These are phyloP conservation scores for Odontocolon sp. DNA, from an alignment of 2,888 invertebrate genomes.

Conservation along the genomic window DNA sequence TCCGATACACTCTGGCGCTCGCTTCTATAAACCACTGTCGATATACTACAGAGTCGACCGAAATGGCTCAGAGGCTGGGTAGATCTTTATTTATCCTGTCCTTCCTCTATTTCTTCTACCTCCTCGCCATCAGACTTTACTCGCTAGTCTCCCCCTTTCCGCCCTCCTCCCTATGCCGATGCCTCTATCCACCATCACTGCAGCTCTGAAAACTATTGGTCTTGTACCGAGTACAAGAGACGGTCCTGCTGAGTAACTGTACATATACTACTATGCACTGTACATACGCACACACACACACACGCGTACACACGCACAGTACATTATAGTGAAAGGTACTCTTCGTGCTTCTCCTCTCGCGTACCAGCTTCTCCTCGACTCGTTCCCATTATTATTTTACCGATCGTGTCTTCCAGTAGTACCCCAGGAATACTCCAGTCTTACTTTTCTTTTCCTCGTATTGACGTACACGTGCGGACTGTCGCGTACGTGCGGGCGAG, in stretches of 20 bases:
- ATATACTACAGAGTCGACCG: slow-evolving; percentile 4
- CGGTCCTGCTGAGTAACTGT: slow-evolving; percentile 33
- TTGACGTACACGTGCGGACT: slow-evolving; percentile 71
- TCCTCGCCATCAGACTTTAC: slow-evolving; percentile 4
- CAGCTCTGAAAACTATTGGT: slow-evolving; percentile 51
- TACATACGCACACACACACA: too few relatives aligned
- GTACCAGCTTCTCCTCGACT: slow-evolving; percentile 38
- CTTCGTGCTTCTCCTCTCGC: slow-evolving; percentile 54
- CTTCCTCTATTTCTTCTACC: slow-evolving; percentile 22
- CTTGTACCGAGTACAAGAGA: slow-evolving; percentile 36
- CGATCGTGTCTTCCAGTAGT: slow-evolving; percentile 63
- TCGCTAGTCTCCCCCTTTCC: neutral
- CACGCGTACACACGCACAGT: neutral
- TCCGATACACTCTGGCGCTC: slow-evolving; percentile 53
- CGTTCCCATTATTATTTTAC: slow-evolving; percentile 74
- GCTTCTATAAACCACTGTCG: slow-evolving; percentile 49
- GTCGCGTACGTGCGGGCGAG: slow-evolving; percentile 67
- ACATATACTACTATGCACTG: slow-evolving; percentile 1
- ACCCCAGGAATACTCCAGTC: slow-evolving; percentile 27
- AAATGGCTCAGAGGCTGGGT: slow-evolving; percentile 45
- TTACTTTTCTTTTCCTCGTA: slow-evolving; percentile 55
- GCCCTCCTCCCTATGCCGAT: too few relatives aligned
- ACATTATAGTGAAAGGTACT: slow-evolving; percentile 25
- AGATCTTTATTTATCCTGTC: slow-evolving; percentile 59
- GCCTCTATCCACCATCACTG: slow-evolving; percentile 45